Base-by-base conservation (phyloP, 1,140 invertebrate species). In the Phortica variegata region DNA sequence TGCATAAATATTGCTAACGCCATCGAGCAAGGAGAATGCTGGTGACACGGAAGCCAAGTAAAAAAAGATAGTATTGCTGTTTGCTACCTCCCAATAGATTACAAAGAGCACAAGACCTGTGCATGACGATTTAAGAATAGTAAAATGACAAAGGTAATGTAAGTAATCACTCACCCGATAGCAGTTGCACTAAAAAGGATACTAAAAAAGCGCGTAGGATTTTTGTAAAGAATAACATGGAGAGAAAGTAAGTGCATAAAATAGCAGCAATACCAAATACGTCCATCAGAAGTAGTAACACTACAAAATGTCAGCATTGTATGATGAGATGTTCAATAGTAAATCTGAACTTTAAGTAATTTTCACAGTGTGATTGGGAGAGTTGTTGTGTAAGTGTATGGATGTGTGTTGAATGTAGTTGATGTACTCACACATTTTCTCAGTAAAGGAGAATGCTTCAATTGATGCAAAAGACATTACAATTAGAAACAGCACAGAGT, bases 1-100 rank as follows among this genome's bases (percentile, higher is more conserved):
- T 2, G 60, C 58, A 15, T 69, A 73, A 3, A 73, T 49, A 16
- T 61, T 69, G 33, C 69, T 73, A 7, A 73, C 45, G 1, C 61
- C 69, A 31, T 73, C 69, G n/a, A 73, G 57, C 5, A 73, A 23
- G 0, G 69, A 29, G 31, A 73, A 73, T 2, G 65, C 65, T 2
- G 69, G 69, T 1, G 49, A 73, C n/a, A 73, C 26, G 23, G 54
- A 56, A 4, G 61, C 59, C 2, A 56, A 41, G 33, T 65, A 66
- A 18, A 54, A 69, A 38, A 62, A 69, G 9, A 63, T 49, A 1
- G 41, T 18, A 48, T 66, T 69, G 44, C 52, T 65, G 20, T 58
- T 58, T 19, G 71, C 56, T 21, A 72, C 63, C 38, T 72, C 65
- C 70, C 62, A 73, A 13, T 65, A 73, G 15, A 63, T 20, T 12